Evolutionary conservation across 2,888 invertebrate species (phyloP), one percentile per base, ranked within the genome.

Genomic region (Stomorhina lunata): DNA sequence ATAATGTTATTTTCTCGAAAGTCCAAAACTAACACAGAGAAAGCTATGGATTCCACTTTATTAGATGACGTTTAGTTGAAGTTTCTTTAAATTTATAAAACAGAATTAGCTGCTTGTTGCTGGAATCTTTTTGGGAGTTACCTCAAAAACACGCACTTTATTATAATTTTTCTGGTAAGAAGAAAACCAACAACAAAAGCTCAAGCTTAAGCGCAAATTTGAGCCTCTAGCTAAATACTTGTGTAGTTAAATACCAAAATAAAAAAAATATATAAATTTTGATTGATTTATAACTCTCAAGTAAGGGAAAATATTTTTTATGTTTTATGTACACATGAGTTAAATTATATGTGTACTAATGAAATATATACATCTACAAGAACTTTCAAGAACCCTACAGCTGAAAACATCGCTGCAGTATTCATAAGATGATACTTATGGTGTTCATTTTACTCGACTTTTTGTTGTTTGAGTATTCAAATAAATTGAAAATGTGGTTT

Each of bases 231-330:
- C 85, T 82, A 86, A 85, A 87, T 85, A 86, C 50, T 68, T 72
- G 72, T 72, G 45, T 61, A 71, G 45, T 78, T 75, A 71, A 77
- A 77, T 66, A 66, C 34, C 71, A 84, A 85, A 87, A 85, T 84
- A 85, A 57, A 53, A 55, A 61, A 29, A n/a, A n/a, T n/a, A n/a
- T n/a, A n/a, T 85, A 61, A 40, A 55, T 43, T 68, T 85, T 88
- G 88, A 88, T 88, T 88, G 88, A 88, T 88, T 88, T 88, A 88
- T 88, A 88, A 88, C 88, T 86, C 86, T 85, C 61, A 84, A 85
- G 40, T 32, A 27, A 71, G n/a, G 37, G 10, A 37, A 75, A 34
- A 75, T 37, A 15, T 32, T 20, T n/a, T 45, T 48, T 48, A n/a
- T 48, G 4, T 72, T 59, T 48, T 48, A 27, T 72, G 34, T 27